Conservation (phyloP, 2,888 invertebrate species). For the Diachrysia chrysitis region DNA sequence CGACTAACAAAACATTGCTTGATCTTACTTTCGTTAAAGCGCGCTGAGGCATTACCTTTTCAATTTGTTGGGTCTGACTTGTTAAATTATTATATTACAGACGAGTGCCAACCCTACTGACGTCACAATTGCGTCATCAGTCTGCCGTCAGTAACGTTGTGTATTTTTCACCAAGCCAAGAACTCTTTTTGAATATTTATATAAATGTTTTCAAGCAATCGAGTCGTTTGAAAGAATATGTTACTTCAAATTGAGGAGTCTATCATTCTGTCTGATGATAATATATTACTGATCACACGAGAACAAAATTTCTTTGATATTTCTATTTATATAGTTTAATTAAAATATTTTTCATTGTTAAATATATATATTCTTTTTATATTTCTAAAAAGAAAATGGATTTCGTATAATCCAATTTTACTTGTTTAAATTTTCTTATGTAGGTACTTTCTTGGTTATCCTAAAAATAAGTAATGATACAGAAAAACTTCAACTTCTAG, state of each 20-base stretch:
- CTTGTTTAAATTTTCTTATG: no score
- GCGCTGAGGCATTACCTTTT: neutral
- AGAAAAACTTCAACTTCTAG: no score
- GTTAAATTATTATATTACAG: neutral
- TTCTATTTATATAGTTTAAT: no score
- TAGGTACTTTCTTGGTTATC: no score
- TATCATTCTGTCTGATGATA: neutral
- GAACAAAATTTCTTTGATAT: no score
- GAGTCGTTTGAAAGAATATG: neutral
- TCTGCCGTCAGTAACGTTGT: conserved; percentile 37
- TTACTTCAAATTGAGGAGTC: neutral
- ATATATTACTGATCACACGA: neutral
- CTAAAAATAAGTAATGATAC: no score
- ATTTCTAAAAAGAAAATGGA: no score
- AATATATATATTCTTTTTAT: no score
- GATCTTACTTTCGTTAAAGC: neutral
- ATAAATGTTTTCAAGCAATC: conserved; percentile 10
- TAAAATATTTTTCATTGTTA: no score
- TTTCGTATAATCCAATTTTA: no score
- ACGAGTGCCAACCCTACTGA: conserved; percentile 32
- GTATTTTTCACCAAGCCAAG: conserved; percentile 27
- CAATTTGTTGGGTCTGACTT: neutral
- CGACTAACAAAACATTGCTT: conserved; percentile 1
- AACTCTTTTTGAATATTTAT: conserved; percentile 11
- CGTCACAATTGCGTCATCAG: conserved; percentile 44